Base-by-base conservation (phyloP, 2,888 invertebrate genomes). In the Drosophila koepferae region DNA sequence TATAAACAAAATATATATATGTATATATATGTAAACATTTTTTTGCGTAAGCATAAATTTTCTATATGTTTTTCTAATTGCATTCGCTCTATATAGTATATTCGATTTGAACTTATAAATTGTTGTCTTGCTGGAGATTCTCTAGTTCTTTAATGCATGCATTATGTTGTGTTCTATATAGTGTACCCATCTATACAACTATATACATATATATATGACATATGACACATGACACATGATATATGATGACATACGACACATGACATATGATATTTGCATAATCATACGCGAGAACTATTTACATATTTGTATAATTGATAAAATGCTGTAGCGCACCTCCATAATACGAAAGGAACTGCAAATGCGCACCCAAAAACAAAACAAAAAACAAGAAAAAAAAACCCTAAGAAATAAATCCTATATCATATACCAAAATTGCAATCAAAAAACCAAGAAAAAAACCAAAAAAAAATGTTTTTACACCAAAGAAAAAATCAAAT, bases 401-500 rank as follows among this genome's bases (percentile, higher is more conserved):
- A 4, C 55, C 41, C 7, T 41, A 23, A 36, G 16, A 59, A 60
- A 9, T 43, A 28, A 34, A 38, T n/a, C 43, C 51, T 41, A 44
- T 34, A 58, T 69, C 66, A 56, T 65, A 65, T 72, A 49, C 60
- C 55, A 18, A 65, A 43, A 62, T 9, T 51, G 46, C 65, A 63
- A 31, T 61, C 58, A 36, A 20, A 20, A 18, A 40, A 40, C 34
- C 12, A 51, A 34, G 31, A 12, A 16, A 44, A 31, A 41, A 8
- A n/a, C 14, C 7, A 43, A 43, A 14, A 44, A 34, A 61, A 41
- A 16, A 63, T 41, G 46, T 36, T 23, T 44, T 56, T 49, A 65
- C 65, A 70, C 72, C 64, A 43, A n/a, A 63, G 67, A 75, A 66
- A 77, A 82, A 48, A 48, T 77, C 84, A 77, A 80, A 31, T 60